These are phyloP conservation scores for Rhodinocichla rosea DNA, from an alignment of 2,113 vertebrate genomes.

Conservation along the genomic window DNA sequence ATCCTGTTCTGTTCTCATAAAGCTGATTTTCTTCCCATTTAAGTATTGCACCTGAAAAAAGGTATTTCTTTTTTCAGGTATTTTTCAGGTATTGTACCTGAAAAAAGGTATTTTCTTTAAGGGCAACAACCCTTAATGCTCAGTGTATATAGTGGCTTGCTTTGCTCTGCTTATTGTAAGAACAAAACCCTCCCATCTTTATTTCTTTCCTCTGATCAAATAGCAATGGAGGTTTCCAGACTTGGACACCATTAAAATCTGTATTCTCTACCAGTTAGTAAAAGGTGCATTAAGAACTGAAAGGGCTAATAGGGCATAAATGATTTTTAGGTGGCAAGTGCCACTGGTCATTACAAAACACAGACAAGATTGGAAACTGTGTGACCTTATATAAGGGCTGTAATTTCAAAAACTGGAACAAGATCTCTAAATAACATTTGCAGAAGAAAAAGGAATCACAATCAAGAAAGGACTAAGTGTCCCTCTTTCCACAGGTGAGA, in stretches of 20 bases:
- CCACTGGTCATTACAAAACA: neutral
- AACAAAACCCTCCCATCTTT: neutral
- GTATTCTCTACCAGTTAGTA: neutral
- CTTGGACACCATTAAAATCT: neutral
- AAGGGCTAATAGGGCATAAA: neutral
- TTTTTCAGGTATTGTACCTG: fast-evolving
- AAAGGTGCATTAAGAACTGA: neutral
- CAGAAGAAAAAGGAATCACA: neutral
- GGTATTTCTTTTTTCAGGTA: too few species aligned
- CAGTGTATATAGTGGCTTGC: neutral
- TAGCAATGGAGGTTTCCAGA: neutral
- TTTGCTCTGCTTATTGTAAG: neutral
- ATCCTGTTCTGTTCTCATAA: neutral
- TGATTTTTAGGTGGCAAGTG: neutral
- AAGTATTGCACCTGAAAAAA: neutral
- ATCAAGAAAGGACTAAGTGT: neutral
- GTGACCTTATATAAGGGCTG: neutral
- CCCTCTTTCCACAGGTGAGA: neutral
- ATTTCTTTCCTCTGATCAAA: neutral
- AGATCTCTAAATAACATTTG: neutral
- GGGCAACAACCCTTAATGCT: neutral
- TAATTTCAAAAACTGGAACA: neutral
- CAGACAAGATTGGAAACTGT: neutral
- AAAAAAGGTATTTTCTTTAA: neutral
- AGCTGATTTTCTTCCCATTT: neutral